phyloP scores from a whole-genome alignment of 2,113 vertebrate species.

The Osmerus mordax region DNA sequence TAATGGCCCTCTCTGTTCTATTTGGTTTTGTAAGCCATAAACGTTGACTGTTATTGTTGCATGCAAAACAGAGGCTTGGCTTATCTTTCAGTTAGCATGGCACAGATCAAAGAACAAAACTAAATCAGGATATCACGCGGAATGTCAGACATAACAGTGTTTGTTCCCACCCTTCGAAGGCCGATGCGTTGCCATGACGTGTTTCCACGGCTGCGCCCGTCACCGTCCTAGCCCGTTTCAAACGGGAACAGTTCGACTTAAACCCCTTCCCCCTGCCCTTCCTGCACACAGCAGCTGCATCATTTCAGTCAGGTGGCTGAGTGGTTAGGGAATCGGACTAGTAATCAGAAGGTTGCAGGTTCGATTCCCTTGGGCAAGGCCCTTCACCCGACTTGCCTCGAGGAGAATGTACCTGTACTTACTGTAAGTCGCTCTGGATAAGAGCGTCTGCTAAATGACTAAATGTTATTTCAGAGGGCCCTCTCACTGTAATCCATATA shows the following conservation, averaged over 20 bases:
- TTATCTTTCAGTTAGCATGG: slow-evolving; percentile 51
- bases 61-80: slow-evolving; percentile 50
- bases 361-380: too few relatives aligned
- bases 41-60: slow-evolving; percentile 39
- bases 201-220: slow-evolving; percentile 7
- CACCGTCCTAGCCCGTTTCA: not conserved
- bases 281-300: slow-evolving; percentile 29
- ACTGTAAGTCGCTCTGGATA: too few relatives aligned
- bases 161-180: slow-evolving; percentile 49
- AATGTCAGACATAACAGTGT: slow-evolving; percentile 56
- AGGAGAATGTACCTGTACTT: too few relatives aligned
- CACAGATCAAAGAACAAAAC: slow-evolving; percentile 54
- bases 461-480: slow-evolving; percentile 8
- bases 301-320: not conserved
- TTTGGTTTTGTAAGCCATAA: slow-evolving; percentile 23
- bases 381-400: too few relatives aligned
- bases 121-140: slow-evolving; percentile 36
- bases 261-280: slow-evolving; percentile 11
- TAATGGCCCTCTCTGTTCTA: slow-evolving; percentile 19
- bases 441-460: too few relatives aligned
- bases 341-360: too few relatives aligned
- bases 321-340: too few relatives aligned
- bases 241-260: not conserved
- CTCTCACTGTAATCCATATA: not conserved
- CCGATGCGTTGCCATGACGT: slow-evolving; percentile 2